Evolutionary conservation across 1,140 invertebrate genomes (phyloP), one percentile per base, ranked within the genome.

Genomic region (Magallana gigas): DNA sequence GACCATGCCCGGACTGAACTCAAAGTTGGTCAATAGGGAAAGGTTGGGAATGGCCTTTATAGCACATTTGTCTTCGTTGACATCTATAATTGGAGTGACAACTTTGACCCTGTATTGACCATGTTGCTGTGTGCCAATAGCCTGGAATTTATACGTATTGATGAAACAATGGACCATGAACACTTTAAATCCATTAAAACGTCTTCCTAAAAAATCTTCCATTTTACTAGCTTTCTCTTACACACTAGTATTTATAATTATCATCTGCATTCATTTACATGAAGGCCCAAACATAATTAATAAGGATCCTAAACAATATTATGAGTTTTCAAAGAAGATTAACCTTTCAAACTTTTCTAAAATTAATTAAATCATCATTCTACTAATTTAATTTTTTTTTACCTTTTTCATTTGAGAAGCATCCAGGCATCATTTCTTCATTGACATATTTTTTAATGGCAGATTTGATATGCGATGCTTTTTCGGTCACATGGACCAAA

Each of bases 401-500:
- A 68, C 62, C 57, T 59, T 29, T 57, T 88, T 88, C 83, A 88
- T 85, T 11, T 85, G 29, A 16, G 6, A 18, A n/a, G 87, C 83
- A 36, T 68, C 57, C 36, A 3, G 16, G 85, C 87, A 85, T 88
- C 71, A 85, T 88, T 36, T 83, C 87, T 62, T 88, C 48, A n/a
- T 88, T 88, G 14, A 88, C 29, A 29, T 80, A 88, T 85, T 83
- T 88, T 23, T 57, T 84, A 7, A 87, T 84, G 9, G 18, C 56
- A 18, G 82, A 68, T 29, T 87, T 87, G 8, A 84, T 57, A 9
- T 57, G 29, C 16, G 83, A 82, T 48, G 83, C 87, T 23, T 11
- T 36, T 80, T 57, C 83, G 23, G n/a, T 88, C 87, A 84, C 87
- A 88, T 18, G 87, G 23, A 1, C 83, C 87, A 23, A 23, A 23